Base-by-base conservation (phyloP, 2,797 vertebrate genomes). In the Paramormyrops hopkinsi region DNA sequence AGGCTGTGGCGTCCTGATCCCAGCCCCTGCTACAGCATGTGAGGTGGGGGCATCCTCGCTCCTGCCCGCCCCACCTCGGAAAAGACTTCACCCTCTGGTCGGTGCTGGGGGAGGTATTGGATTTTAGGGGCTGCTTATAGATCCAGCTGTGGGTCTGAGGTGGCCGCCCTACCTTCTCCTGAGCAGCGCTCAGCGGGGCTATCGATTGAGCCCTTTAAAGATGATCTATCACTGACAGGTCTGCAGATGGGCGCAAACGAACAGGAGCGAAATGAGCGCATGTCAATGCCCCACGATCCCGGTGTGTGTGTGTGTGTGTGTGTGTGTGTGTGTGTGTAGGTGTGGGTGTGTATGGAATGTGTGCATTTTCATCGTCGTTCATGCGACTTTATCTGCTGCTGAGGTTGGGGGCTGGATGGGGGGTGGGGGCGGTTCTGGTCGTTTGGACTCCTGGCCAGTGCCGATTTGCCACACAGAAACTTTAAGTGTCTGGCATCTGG, bases 201-300 rank as follows among this genome's bases (percentile, higher is more conserved):
- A 94, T 92, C 94, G 94, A 95, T 93, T 92, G 95, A 93, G 93
- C 92, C 90, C 93, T 92, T 94, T 93, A 93, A 54, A 86, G 94
- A 93, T 95, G 94, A 94, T 95, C 94, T 95, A 94, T 93, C 94
- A 95, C 93, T 92, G 94, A 92, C 92, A 93, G 93, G 93, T 93
- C 94, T 92, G 92, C 93, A 95, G 95, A 95, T 95, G 94, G 95
- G 95, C 94, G 91, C 93, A 90, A 93, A 93, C 93, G 94, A 94
- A 93, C 93, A 92, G 59, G 37, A 91, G 92, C 73, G 91, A 90
- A 90, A 91, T 88, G 91, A 87, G 91, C 89, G 91, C 87, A 88
- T 89, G 37, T 90, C 90, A 86, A 37, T 86, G 85, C 51, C 25
- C 17, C 14, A 0, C 12, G 2, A 29, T 50, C 79, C 46, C 1